Base-by-base conservation (phyloP, 2,113 vertebrate species). In the Eupsittula cactorum region DNA sequence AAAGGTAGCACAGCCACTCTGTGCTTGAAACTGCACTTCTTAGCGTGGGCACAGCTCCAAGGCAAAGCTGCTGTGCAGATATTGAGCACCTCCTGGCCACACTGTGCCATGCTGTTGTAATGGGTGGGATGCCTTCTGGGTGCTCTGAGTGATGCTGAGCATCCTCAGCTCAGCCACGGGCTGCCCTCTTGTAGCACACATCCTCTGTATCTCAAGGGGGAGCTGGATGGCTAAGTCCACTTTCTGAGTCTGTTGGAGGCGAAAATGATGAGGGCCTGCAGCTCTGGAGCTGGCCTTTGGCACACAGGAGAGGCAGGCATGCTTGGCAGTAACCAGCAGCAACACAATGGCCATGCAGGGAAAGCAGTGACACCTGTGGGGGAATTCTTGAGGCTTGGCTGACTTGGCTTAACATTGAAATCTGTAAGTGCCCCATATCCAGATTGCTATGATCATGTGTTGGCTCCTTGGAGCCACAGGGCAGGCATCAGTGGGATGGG, bases 21-120 rank as follows among this genome's bases (percentile, higher is more conserved):
- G 0, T 33, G 47, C 39, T 42, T 52, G 50, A 16, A 49, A 24
- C 16, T 2, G 7, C 15, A 1, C 27, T 47, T 17, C 1, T 1
- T 28, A 47, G n/a, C 27, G 3, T 0, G n/a, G 80, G 12, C 71
- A 16, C n/a, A n/a, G 88, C 73, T 73, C 25, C 0, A 4, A 37
- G 71, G 55, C 27, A 80, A 23, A 67, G 82, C 57, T 9, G 9
- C 47, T 11, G 8, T 12, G 49, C 0, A 3, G 70, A 4, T 11
- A 2, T 0, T 11, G 50, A 70, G 76, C 68, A 49, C 9, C 83
- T 60, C 29, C 57, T 16, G 63, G 41, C 63, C 46, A 29, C 31
- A 63, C 20, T 11, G 27, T 60, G 83, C 46, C 23, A 1, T 10
- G 19, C 1, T 6, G 20, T 3, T 73, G 39, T 19, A 12, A 59